These are phyloP conservation scores for Plodia interpunctella DNA, from an alignment of 1,140 invertebrate genomes.

Conservation along the genomic window DNA sequence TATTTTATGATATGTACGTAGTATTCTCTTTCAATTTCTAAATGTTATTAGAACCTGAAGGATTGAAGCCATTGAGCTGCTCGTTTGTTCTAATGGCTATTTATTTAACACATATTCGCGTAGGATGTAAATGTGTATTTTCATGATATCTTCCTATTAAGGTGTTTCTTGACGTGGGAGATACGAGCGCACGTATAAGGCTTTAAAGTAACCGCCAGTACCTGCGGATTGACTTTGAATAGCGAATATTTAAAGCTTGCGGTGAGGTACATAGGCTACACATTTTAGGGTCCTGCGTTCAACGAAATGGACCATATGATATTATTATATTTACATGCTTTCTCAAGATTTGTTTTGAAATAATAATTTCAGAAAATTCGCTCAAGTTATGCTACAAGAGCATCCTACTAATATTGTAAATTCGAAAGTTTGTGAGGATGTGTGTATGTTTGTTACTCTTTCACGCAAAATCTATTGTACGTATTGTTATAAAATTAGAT, in stretches of 20 bases:
- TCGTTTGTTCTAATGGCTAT: not conserved
- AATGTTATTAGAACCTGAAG: constrained; percentile 4
- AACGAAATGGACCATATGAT: not conserved
- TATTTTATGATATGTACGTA: not conserved
- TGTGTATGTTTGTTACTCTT: no score
- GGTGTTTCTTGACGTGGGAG: constrained; percentile 24
- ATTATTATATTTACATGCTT: no score
- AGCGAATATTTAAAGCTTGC: constrained; percentile 41
- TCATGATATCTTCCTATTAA: constrained; percentile 41
- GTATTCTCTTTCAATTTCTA: not conserved
- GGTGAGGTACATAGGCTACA: constrained; percentile 36
- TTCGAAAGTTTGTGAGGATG: no score
- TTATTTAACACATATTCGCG: constrained; percentile 18
- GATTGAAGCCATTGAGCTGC: not conserved
- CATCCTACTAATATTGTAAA: no score
- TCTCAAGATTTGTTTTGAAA: no score
- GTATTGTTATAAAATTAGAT: no score
- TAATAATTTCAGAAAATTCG: no score
- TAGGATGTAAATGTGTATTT: constrained; percentile 33
- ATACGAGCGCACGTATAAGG: constrained; percentile 40
- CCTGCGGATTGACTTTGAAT: constrained; percentile 46
- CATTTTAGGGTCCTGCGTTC: constrained; percentile 15
- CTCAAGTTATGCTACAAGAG: no score
- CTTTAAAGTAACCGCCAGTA: constrained; percentile 36
- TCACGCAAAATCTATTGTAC: no score